These are phyloP conservation scores for Symphodus melops DNA, from an alignment of 2,113 vertebrate species.

Conservation along the genomic window DNA sequence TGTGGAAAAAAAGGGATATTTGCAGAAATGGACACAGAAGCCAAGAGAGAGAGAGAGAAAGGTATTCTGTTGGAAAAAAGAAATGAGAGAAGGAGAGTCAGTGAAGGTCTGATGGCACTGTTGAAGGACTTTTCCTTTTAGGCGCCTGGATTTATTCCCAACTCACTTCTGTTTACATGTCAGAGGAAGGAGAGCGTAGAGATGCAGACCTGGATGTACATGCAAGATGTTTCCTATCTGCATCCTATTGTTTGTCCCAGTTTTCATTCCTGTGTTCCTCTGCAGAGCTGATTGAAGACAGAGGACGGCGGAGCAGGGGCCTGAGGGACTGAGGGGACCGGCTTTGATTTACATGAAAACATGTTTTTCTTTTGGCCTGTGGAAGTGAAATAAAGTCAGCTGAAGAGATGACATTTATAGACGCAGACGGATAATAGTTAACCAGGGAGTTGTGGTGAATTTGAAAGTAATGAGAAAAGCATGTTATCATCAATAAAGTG, in stretches of 20 bases:
- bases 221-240: conserved; percentile 78
- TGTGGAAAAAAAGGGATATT: conserved; percentile 53
- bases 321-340: conserved; percentile 3
- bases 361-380: conserved; percentile 21
- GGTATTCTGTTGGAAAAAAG: conserved; percentile 54
- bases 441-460: conserved; percentile 32
- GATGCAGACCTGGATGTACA: conserved; percentile 66
- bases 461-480: conserved; percentile 41
- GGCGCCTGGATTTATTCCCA: conserved; percentile 7
- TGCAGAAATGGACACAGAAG: conserved; percentile 1
- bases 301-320: conserved; percentile 28
- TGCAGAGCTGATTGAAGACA: conserved; percentile 33
- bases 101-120: conserved; percentile 13
- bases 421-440: conserved; percentile 30
- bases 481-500: conserved; percentile 13
- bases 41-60: neutral
- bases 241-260: conserved; percentile 72
- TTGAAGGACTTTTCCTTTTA: conserved; percentile 38
- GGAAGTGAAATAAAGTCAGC: neutral
- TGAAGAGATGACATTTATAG: conserved; percentile 25
- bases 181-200: conserved; percentile 60
- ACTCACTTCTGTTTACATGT: conserved; percentile 54
- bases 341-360: neutral
- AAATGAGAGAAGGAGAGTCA: conserved; percentile 26
- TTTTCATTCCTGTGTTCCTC: conserved; percentile 44